Conservation (phyloP, 2,113 vertebrate genomes). For the Nesoenas mayeri region DNA sequence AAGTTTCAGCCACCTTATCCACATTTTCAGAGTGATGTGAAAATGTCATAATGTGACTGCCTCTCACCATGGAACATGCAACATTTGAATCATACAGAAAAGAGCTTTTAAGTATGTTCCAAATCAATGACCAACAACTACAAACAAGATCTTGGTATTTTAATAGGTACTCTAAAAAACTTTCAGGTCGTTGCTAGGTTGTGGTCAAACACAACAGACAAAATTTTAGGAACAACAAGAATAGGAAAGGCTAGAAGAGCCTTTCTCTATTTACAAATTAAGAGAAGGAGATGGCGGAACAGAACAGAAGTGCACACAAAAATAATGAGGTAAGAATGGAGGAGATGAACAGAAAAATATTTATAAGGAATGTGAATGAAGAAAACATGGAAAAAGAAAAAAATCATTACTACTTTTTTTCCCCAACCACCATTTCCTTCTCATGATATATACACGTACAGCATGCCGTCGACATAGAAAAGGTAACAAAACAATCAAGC, state of each 20-base stretch:
- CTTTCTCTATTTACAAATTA: not conserved
- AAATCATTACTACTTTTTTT: not conserved
- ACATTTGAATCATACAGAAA: not conserved
- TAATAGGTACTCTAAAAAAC: not conserved
- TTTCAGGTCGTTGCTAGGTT: not conserved
- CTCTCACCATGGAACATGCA: not conserved
- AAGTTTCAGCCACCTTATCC: not conserved
- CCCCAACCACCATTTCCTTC: not conserved
- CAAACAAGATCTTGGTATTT: not conserved
- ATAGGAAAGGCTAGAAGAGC: not conserved
- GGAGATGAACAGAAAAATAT: not conserved
- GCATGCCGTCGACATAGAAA: rapidly evolving
- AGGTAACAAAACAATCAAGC: not conserved
- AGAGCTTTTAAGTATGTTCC: not conserved
- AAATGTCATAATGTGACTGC: not conserved
- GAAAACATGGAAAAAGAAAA: not conserved
- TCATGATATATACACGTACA: not conserved
- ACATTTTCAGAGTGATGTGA: not conserved
- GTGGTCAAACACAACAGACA: not conserved
- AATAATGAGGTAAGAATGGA: not conserved
- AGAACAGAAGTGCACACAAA: not conserved
- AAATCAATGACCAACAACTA: not conserved
- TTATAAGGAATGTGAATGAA: not conserved
- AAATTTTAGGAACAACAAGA: not conserved
- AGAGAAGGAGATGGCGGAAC: not conserved